Percentiles rank a stretch among this genome's conserved stretches.
Evolutionary conservation across 1,140 invertebrate genomes (phyloP).

Genomic region (Globodera ellingtonae): DNA sequence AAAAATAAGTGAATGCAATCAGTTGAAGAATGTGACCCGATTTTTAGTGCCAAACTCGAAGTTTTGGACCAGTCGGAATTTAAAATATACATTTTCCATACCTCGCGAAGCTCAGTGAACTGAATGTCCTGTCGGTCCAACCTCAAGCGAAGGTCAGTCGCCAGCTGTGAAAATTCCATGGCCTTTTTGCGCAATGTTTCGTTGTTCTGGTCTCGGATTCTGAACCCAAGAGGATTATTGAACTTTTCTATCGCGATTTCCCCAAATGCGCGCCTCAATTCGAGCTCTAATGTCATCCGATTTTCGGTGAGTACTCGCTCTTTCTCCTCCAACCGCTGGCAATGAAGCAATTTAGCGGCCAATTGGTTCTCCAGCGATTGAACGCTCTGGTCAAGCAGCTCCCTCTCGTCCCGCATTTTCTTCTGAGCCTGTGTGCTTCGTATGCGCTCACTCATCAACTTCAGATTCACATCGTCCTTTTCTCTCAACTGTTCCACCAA

Average conservation of each 20-base stretch:
- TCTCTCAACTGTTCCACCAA: constrained; percentile 92
- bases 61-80: no score
- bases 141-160: constrained; percentile 94
- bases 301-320: constrained; percentile 89
- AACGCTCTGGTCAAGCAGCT: constrained; percentile 40
- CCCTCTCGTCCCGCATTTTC: constrained; percentile 47
- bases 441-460: constrained; percentile 87
- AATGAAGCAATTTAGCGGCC: constrained; percentile 90
- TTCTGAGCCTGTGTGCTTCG: constrained; percentile 46
- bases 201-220: constrained; percentile 86
- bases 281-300: constrained; percentile 89
- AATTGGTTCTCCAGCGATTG: constrained; percentile 72
- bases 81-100: background rate
- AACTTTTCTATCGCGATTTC: constrained; percentile 8
- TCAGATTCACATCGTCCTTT: constrained; percentile 99
- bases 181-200: constrained; percentile 97
- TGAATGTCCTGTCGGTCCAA: constrained; percentile 74
- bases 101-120: constrained; percentile 53
- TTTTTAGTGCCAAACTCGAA: background rate
- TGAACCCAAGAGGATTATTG: constrained; percentile 47
- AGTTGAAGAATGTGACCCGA: constrained; percentile 70
- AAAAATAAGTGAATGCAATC: constrained; percentile 67
- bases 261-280: constrained; percentile 35
- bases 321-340: constrained; percentile 93
- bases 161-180: constrained; percentile 87